Evolutionary conservation across 2,113 vertebrate species (phyloP).

Genomic region (Pantherophis guttatus): DNA sequence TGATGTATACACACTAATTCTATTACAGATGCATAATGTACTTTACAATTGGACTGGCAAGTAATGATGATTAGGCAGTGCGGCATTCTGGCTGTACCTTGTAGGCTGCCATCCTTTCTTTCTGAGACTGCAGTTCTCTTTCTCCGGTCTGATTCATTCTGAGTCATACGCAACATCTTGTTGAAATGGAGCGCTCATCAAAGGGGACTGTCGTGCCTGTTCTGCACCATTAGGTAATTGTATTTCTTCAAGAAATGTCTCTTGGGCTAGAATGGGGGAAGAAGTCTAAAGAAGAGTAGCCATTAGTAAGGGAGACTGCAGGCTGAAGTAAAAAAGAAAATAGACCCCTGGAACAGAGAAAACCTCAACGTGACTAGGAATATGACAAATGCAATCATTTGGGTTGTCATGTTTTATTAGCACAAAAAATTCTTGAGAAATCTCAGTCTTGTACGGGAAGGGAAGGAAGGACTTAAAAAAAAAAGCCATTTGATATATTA

Average conservation of each 20-base stretch:
- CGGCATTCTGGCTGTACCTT: slow-evolving; percentile 36
- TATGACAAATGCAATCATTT: slow-evolving; percentile 43
- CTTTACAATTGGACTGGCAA: slow-evolving; percentile 8
- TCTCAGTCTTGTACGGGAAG: neutral
- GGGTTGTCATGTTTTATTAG: slow-evolving; percentile 38
- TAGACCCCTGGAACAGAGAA: slow-evolving; percentile 27
- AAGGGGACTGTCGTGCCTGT: slow-evolving; percentile 60
- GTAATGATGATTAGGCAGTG: slow-evolving; percentile 34
- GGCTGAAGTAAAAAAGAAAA: slow-evolving; percentile 43
- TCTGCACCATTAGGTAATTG: slow-evolving; percentile 75
- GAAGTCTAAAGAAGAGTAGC: slow-evolving; percentile 49
- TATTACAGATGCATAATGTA: slow-evolving; percentile 11
- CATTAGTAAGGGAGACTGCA: slow-evolving; percentile 53
- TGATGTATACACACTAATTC: neutral
- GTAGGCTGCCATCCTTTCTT: slow-evolving; percentile 57
- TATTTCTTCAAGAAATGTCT: slow-evolving; percentile 65
- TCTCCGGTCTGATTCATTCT: slow-evolving; percentile 69
- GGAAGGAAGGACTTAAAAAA: neutral
- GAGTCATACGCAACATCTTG: slow-evolving; percentile 68
- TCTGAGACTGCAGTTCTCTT: slow-evolving; percentile 52
- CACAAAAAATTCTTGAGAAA: neutral
- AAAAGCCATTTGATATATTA: neutral
- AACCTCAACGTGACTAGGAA: slow-evolving; percentile 22
- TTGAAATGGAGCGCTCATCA: slow-evolving; percentile 57
- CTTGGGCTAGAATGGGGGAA: slow-evolving; percentile 44